Base-by-base conservation (phyloP, 1,140 invertebrate species). In the Cotesia typhae region DNA sequence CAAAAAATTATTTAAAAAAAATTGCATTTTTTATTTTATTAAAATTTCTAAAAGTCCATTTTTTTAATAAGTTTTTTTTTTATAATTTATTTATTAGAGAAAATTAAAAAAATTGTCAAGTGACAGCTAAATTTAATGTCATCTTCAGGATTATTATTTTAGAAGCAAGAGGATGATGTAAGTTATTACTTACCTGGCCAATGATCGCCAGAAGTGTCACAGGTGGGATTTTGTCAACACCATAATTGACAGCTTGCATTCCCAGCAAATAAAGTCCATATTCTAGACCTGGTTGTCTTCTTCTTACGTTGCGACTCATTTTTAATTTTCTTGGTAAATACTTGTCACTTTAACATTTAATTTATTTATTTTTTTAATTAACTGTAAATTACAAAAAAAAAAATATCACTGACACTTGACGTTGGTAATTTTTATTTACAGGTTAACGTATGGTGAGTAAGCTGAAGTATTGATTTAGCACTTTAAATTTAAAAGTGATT, bases 211-310 rank as follows among this genome's bases (percentile, higher is more conserved):
- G 64, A 17, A 92, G 80, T 36, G 92, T 93, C 2, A 90, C 89
- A 47, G 91, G 90, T 66, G 92, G 91, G 76, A 93, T 90, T 76
- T 85, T 88, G 35, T 90, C 86, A 72, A 91, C 79, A 3, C 91
- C 91, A 75, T 89, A 84, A 70, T 88, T 89, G 2, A 88, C 3
- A 2, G 80, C 72, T 75, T 87, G 84, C 75, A 83, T 82, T 10
- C 64, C 71, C 6, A 87, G 57, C 67, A 87, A 70, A 61, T 82
- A 67, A 64, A 86, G 61, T 2, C 85, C 85, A 60, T 83, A 84
- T 38, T 87, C 81, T 53, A 86, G 67, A 0, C 80, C 81, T 41
- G 75, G 81, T 68, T 83, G 83, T 71, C 84, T 79, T 74, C 86
- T 83, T 65, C 81, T 80, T 4, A 0, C 36, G 2, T 81, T 78